Evolutionary conservation across 2,113 vertebrate species (phyloP).

Genomic region (Scomber scombrus): DNA sequence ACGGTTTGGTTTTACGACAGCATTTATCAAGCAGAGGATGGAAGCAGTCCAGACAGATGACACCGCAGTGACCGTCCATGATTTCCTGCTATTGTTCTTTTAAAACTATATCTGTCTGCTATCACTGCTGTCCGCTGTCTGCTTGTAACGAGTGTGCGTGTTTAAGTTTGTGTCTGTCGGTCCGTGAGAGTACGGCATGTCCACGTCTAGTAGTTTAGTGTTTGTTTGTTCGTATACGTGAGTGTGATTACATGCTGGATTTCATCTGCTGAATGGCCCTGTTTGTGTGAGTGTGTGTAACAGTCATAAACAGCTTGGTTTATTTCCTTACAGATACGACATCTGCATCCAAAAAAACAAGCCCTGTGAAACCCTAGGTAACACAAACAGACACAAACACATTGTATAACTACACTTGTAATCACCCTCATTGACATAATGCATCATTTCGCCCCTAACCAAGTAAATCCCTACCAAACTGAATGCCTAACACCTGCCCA

Average conservation of each 20-base stretch:
- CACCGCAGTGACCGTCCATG: conserved; percentile 60
- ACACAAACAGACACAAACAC: conserved; percentile 39
- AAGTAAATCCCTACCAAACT: neutral
- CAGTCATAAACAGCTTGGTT: neutral
- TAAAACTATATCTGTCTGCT: conserved; percentile 61
- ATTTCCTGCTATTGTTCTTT: conserved; percentile 82
- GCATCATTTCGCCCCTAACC: neutral
- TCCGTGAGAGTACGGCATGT: conserved; percentile 5
- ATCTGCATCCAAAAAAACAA: conserved; percentile 99
- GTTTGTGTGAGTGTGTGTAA: conserved; percentile 10
- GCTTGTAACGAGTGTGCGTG: conserved; percentile 25
- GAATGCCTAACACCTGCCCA: neutral
- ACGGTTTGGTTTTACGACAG: conserved; percentile 46
- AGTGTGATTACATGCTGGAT: neutral
- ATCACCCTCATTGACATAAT: neutral
- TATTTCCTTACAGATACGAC: conserved; percentile 89
- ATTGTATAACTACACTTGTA: neutral
- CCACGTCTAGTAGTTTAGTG: conserved; percentile 11
- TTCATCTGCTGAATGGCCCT: neutral
- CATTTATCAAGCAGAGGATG: conserved; percentile 72
- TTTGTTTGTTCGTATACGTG: neutral
- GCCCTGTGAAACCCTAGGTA: conserved; percentile 97
- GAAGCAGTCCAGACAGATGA: conserved; percentile 73
- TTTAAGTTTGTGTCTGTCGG: conserved; percentile 17
- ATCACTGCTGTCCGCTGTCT: conserved; percentile 55